Evolutionary conservation across 2,797 vertebrate genomes (phyloP).

Genomic region (Bradypodion ventrale): DNA sequence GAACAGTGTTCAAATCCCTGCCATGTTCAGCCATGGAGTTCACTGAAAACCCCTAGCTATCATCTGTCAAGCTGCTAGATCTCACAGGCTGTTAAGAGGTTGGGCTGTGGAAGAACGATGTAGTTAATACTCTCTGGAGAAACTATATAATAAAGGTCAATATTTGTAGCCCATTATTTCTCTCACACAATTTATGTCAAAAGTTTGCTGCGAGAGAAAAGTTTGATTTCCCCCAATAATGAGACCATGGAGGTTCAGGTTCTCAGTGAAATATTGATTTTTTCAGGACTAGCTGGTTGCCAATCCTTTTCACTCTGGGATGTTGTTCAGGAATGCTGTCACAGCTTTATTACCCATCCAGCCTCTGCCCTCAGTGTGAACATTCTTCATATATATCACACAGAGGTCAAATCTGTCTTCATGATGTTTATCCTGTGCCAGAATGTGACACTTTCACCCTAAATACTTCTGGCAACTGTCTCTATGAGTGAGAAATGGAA

Average conservation of each 20-base stretch:
- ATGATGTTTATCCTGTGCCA: constrained; percentile 68
- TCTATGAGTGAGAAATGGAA: constrained; percentile 40
- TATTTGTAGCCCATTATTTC: background rate
- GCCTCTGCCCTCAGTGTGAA: constrained; percentile 30
- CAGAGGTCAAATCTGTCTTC: constrained; percentile 68
- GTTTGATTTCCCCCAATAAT: background rate
- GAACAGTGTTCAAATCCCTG: background rate
- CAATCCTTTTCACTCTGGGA: background rate
- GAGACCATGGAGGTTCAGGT: background rate
- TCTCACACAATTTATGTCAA: background rate
- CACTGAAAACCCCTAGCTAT: background rate
- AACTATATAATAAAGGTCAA: background rate
- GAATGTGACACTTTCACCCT: constrained; percentile 71
- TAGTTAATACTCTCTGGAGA: background rate
- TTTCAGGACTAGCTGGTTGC: background rate
- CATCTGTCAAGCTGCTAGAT: background rate
- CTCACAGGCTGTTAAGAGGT: background rate
- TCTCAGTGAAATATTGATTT: background rate
- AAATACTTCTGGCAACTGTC: constrained; percentile 72
- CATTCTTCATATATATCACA: constrained; percentile 75
- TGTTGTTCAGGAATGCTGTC: background rate
- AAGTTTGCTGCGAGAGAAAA: background rate
- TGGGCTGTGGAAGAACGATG: background rate
- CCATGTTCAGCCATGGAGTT: background rate
- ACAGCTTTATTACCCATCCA: background rate